A percentile compares a stretch with the other conserved stretches of the same genome.
These are phyloP conservation scores for Miichthys miiuy DNA, from an alignment of 2,797 vertebrate species.

Conservation along the genomic window DNA sequence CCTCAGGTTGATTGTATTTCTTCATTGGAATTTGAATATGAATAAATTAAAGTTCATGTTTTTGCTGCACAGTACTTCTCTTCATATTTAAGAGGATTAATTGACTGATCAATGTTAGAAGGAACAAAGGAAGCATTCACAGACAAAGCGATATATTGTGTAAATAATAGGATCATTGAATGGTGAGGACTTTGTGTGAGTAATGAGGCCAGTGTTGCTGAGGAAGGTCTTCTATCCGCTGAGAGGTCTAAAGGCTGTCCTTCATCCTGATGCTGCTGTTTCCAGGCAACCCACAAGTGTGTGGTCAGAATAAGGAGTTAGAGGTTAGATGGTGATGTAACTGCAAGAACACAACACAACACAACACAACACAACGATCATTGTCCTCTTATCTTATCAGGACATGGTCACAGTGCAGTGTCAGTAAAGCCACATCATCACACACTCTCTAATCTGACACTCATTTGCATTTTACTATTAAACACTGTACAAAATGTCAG, in stretches of 20 bases:
- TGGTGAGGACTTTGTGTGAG: neutral
- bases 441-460: neutral
- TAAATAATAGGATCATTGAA: neutral
- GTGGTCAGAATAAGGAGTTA: conserved; percentile 28
- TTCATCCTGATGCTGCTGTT: conserved; percentile 61
- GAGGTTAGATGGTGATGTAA: conserved; percentile 41
- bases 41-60: neutral
- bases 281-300: conserved; percentile 69
- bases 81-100: neutral
- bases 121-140: neutral
- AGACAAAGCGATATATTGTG: neutral
- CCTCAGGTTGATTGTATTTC: neutral
- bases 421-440: neutral
- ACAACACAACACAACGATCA: neutral
- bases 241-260: conserved; percentile 21
- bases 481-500: neutral
- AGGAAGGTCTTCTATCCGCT: neutral
- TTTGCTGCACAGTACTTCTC: neutral
- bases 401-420: neutral
- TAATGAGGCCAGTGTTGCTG: neutral
- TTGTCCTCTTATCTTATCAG: conserved; percentile 14
- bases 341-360: neutral
- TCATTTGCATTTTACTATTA: neutral
- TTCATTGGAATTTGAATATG: neutral
- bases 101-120: too few relatives aligned